phyloP scores from a whole-genome alignment of 2,888 invertebrate genomes.

The Coremacera marginata region DNA sequence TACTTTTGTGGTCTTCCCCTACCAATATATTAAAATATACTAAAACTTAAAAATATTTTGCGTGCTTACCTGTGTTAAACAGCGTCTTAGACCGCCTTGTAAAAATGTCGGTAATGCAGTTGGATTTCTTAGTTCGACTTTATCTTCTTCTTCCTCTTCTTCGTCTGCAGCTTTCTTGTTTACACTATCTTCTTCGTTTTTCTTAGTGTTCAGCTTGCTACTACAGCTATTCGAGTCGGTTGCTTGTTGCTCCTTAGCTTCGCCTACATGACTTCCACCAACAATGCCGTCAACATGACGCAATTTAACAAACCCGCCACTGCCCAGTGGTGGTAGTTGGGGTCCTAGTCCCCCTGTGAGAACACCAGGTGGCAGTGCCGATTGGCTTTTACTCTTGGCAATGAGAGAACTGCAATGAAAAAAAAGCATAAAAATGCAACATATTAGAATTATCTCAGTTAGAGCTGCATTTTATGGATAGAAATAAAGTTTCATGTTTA shows the following conservation, averaged over 20 bases:
- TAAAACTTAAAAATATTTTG: no score
- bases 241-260: not conserved
- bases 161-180: slow-evolving; percentile 33
- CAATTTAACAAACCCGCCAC: slow-evolving; percentile 65
- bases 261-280: not conserved
- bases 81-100: slow-evolving; percentile 61
- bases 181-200: not conserved
- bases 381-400: slow-evolving; percentile 69
- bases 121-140: slow-evolving; percentile 51
- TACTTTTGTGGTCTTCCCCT: no score
- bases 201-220: not conserved
- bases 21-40: no score
- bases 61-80: slow-evolving; percentile 65
- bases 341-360: slow-evolving; percentile 58
- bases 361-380: slow-evolving; percentile 57
- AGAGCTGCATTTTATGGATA: no score
- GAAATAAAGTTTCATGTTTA: no score
- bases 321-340: slow-evolving; percentile 63
- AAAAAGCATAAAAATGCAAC: slow-evolving; percentile 14
- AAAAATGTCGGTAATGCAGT: slow-evolving; percentile 60
- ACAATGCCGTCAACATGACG: slow-evolving; percentile 60
- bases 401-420: slow-evolving; percentile 62
- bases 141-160: slow-evolving; percentile 47
- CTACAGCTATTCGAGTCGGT: not conserved
- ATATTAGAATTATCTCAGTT: no score